phyloP scores from a whole-genome alignment of 1,140 invertebrate species.

The Drosophila nasuta region DNA sequence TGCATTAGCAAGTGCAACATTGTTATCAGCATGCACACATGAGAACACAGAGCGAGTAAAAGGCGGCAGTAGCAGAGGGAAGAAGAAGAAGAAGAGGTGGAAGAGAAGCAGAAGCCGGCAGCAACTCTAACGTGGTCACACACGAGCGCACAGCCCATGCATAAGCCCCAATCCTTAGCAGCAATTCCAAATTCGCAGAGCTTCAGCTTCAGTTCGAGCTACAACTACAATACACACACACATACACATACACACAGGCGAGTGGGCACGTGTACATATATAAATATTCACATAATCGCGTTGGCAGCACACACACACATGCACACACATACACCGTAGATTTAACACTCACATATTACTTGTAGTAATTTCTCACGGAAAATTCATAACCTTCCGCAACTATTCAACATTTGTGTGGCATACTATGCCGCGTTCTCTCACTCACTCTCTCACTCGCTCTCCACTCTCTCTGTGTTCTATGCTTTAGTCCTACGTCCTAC shows the following conservation, averaged over 20 bases:
- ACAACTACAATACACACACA: conserved; percentile 17
- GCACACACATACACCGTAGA: conserved; percentile 4
- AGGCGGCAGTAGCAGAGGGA: not conserved
- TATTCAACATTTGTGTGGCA: conserved; percentile 82
- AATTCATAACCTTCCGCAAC: conserved; percentile 83
- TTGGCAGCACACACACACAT: conserved; percentile 10
- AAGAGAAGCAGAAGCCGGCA: not conserved
- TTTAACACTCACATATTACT: conserved; percentile 78
- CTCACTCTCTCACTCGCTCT: conserved; percentile 4
- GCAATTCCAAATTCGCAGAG: conserved; percentile 37
- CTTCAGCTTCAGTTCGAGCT: conserved; percentile 3
- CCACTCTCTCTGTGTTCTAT: conserved; percentile 1
- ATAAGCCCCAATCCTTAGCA: conserved; percentile 33
- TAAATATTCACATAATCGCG: conserved; percentile 19
- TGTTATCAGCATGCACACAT: conserved; percentile 80
- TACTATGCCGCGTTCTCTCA: conserved; percentile 64
- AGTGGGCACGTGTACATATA: conserved; percentile 22
- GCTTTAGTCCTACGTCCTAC: conserved; percentile 46
- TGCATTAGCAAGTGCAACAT: conserved; percentile 82
- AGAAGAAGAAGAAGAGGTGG: not conserved
- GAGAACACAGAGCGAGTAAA: conserved; percentile 56
- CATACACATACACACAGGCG: conserved; percentile 8
- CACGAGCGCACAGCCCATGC: conserved; percentile 61
- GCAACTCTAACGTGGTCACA: conserved; percentile 62
- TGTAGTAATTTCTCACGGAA: conserved; percentile 84